Evolutionary conservation across 2,797 vertebrate species (phyloP).

Genomic region (Micropoecilia bifurca): DNA sequence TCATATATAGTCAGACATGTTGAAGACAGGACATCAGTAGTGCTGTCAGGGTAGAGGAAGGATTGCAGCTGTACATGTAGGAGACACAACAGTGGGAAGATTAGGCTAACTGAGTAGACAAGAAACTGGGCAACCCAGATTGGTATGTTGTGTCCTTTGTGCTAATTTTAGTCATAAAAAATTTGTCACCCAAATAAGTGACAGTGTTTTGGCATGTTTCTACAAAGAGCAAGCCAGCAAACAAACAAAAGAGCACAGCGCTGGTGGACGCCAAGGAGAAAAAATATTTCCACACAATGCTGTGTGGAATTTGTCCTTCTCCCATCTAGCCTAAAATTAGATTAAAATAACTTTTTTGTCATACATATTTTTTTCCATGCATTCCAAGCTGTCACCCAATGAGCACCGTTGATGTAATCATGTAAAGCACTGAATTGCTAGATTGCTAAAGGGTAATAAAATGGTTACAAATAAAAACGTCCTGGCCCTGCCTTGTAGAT

Average conservation of each 20-base stretch:
- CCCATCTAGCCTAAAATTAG: background rate
- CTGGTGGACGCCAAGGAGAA: background rate
- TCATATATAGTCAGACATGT: background rate
- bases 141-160: background rate
- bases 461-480: background rate
- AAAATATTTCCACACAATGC: background rate
- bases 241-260: background rate
- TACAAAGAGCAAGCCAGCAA: background rate
- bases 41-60: background rate
- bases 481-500: background rate
- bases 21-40: background rate
- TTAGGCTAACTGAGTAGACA: background rate
- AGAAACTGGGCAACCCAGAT: background rate
- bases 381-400: background rate
- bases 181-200: background rate
- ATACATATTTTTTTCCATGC: background rate
- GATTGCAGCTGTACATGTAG: background rate
- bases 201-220: background rate
- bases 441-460: background rate
- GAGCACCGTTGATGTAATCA: background rate
- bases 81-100: background rate
- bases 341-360: background rate
- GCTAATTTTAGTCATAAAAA: too few species aligned
- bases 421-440: background rate
- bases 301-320: background rate